Base-by-base conservation (phyloP, 2,797 vertebrate species). In the Sebastes hubbsi region DNA sequence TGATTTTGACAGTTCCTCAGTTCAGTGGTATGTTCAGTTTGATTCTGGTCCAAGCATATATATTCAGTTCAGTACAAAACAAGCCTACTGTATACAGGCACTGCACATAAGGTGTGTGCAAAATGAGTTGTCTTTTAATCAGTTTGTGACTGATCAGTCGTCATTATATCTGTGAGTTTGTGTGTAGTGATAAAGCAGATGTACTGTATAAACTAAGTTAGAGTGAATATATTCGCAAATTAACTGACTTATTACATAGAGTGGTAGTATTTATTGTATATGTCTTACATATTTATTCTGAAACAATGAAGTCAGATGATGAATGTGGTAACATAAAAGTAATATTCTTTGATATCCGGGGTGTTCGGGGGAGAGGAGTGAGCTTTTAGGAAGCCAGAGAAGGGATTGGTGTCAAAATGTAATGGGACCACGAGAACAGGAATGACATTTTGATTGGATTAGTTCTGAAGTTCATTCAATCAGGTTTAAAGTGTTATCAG, bases 401-500 rank as follows among this genome's bases (percentile, higher is more conserved):
- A 55, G 59, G 42, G 77, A 80, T 80, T 77, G 22, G 14, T 36
- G 49, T 78, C 27, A 65, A 13, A 36, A 62, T 69, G 10, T 52
- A 72, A 61, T 25, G 13, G 7, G 25, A 72, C 56, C 8, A 30
- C 18, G 62, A 65, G 22, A 22, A 61, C 13, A 34, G 11, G 34
- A 72, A 75, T 69, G 42, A 78, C 38, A 85, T 63, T 78, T 86
- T 75, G 81, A 88, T 71, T 81, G 78, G 78, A 83, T 85, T 83
- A 81, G 25, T 55, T 7, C 55, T 66, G 36, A 72, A 70, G 61
- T 68, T 73, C 9, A 64, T 82, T 82, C 63, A 71, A 85, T 74
- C 61, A 73, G 24, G 16, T 72, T 75, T 49, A 55, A 66, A 56
- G 20, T 16, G 12, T 63, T 18, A 24, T 65, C 65, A 10, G 3